Evolutionary conservation across 2,797 vertebrate genomes (phyloP), one percentile per base, ranked within the genome.

Genomic region (Sparidentex hasta): DNA sequence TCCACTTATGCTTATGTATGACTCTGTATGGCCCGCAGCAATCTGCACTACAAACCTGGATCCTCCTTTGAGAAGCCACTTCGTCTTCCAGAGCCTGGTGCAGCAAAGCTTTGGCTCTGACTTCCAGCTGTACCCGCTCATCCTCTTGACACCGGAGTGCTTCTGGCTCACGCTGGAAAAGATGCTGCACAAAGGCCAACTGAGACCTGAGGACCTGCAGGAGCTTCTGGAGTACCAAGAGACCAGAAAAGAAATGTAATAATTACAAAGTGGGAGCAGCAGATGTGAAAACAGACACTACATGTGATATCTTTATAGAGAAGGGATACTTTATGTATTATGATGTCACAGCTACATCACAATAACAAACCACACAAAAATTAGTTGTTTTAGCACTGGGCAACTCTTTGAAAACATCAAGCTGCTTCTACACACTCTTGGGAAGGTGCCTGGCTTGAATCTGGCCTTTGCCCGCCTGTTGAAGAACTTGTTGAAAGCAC

Each of bases 191-290:
- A 63, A 94, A 91, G 57, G 90, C 85, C 93, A 96, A 73, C 80
- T 92, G 95, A 11, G 93, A 94, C 20, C 84, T 80, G 54, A 99
- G 93, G 72, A 95, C 94, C 84, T 65, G 90, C 90, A 96, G 97
- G 84, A 97, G 97, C 63, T 90, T 95, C 97, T 99, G 81, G 47
- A 71, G 17, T 52, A 79, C 11, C 56, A 27, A 18, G 68, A 80
- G 56, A 79, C 1, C 51, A 66, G 43, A 5, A 52, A 21, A 21
- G 11, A 77, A n/a, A 56, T 2, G 0, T 46, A 54, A 48, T 65
- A 27, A 64, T 27, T 61, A 44, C 33, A 79, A 50, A 64, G 44
- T 16, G 52, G n/a, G 20, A 41, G 51, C 2, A 29, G 43, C 18
- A 29, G 14, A 8, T 14, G 48, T 12, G 46, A 50, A 33, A 50